Evolutionary conservation across 2,888 invertebrate genomes (phyloP), one percentile per base, ranked within the genome.

Genomic region (Philopedon plagiatum): DNA sequence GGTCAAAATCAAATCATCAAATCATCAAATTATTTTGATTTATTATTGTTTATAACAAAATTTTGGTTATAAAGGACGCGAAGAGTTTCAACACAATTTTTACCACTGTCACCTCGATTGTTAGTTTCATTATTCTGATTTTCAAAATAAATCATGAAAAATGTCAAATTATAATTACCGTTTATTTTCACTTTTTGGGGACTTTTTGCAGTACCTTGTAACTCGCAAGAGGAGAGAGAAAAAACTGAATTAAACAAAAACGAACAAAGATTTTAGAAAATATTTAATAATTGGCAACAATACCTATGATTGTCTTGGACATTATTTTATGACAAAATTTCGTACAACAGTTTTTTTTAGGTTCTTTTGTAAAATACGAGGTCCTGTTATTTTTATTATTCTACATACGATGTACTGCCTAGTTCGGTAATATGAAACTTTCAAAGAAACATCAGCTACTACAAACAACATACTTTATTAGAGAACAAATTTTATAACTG

Each of bases 191-290:
- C n/a, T n/a, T n/a, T n/a, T n/a, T n/a, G n/a, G n/a, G n/a, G n/a
- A n/a, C n/a, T n/a, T n/a, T n/a, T n/a, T n/a, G n/a, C 39, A 39
- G 39, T 39, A 39, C 39, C 39, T 39, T 15, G 39, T 39, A 39
- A 39, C 13, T 39, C 39, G n/a, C 15, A 39, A 39, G 5, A 39
- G 39, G 39, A 39, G 39, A n/a, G 15, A 39, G 13, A 39, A 39
- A 39, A 39, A 39, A 39, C 39, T 7, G n/a, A n/a, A n/a, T 39
- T 15, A 15, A 39, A 39, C 3, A 39, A 39, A 26, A 26, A 7
- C 26, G n/a, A n/a, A n/a, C n/a, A n/a, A n/a, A n/a, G n/a, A n/a
- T 34, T 11, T 34, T 7, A n/a, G 8, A 34, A 34, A 11, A 9
- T 34, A 34, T 34, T 34, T 34, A 1, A 34, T 34, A 34, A n/a